Percentiles rank a stretch among this genome's conserved stretches.
Evolutionary conservation across 2,888 invertebrate genomes (phyloP).

Genomic region (Drosophila pseudotalamancana): DNA sequence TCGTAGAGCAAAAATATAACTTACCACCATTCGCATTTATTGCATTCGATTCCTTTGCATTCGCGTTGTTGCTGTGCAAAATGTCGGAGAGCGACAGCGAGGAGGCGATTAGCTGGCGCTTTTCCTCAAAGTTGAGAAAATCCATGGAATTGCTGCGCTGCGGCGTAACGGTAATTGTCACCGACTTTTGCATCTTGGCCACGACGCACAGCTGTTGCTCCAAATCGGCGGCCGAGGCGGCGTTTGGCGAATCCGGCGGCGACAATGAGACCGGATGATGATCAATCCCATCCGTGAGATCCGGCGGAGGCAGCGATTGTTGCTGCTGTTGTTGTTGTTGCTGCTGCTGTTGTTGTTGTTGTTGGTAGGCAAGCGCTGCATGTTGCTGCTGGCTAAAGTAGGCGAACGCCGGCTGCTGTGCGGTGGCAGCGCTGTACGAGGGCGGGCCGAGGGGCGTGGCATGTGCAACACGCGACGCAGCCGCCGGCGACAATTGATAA

Average conservation of each 20-base stretch:
- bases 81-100: slow-evolving; percentile 94
- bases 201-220: slow-evolving; percentile 83
- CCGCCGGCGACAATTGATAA: slow-evolving; percentile 80
- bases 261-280: slow-evolving; percentile 57
- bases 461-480: slow-evolving; percentile 64
- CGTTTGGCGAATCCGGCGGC: slow-evolving; percentile 69
- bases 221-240: slow-evolving; percentile 59
- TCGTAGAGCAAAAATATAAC: slow-evolving; percentile 40
- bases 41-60: slow-evolving; percentile 84
- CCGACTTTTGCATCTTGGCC: slow-evolving; percentile 86
- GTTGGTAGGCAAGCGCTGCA: slow-evolving; percentile 41
- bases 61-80: slow-evolving; percentile 86
- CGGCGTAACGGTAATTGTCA: slow-evolving; percentile 88
- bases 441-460: slow-evolving; percentile 70
- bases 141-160: slow-evolving; percentile 93
- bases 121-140: slow-evolving; percentile 96
- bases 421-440: slow-evolving; percentile 79
- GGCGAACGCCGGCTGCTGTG: slow-evolving; percentile 67
- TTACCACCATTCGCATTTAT: slow-evolving; percentile 84
- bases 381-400: slow-evolving; percentile 56
- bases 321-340: slow-evolving; percentile 37
- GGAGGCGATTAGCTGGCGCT: slow-evolving; percentile 94
- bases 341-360: slow-evolving; percentile 53
- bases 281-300: slow-evolving; percentile 77
- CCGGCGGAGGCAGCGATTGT: slow-evolving; percentile 61